Evolutionary conservation across 2,113 vertebrate species (phyloP).

Genomic region (Saguinus midas): DNA sequence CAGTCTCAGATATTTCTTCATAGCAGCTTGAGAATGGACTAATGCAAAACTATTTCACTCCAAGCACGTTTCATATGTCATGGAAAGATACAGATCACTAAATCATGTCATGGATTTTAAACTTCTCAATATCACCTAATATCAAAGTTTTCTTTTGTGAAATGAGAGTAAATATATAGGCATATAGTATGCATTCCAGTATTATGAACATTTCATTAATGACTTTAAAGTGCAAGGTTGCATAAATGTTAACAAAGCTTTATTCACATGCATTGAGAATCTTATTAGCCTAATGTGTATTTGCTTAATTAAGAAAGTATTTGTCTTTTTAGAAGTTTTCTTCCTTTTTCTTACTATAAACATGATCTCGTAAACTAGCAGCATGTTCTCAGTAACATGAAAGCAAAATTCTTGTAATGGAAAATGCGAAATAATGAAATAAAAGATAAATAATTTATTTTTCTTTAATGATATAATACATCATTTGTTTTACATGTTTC

Average conservation of each 20-base stretch:
- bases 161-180: not conserved
- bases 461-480: not conserved
- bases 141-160: not conserved
- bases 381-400: not conserved
- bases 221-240: not conserved
- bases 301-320: not conserved
- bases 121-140: not conserved
- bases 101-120: slow-evolving; percentile 2
- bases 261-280: not conserved
- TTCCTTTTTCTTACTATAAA: not conserved
- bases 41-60: not conserved
- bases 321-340: not conserved
- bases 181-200: not conserved
- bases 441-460: not conserved
- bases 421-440: not conserved
- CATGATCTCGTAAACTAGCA: not conserved
- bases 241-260: not conserved
- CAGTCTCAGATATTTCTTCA: too few species aligned
- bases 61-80: not conserved
- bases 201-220: not conserved
- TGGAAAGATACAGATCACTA: not conserved
- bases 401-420: not conserved
- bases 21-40: too few species aligned
- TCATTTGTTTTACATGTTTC: not conserved
- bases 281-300: not conserved